Conservation (phyloP, 2,797 vertebrate genomes). For the Schizopygopsis pylzovi region DNA sequence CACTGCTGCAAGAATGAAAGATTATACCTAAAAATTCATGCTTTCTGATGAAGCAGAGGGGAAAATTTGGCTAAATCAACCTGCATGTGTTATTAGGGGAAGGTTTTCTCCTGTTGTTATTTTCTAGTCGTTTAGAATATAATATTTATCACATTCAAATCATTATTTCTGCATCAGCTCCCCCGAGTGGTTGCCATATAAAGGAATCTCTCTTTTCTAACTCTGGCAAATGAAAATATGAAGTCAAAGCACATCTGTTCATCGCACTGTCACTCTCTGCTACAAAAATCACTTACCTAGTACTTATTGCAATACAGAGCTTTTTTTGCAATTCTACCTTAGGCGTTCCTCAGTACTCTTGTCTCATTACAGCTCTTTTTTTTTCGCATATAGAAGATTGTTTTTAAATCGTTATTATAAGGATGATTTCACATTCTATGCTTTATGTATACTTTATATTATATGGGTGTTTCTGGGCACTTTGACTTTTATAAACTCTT, state of each 20-base stretch:
- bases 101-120: background rate
- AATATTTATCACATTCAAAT: background rate
- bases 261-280: background rate
- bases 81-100: conserved; percentile 32
- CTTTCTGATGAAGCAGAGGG: conserved; percentile 10
- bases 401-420: background rate
- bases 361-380: background rate
- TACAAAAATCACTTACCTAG: background rate
- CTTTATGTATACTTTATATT: background rate
- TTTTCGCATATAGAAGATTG: background rate
- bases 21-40: conserved; percentile 7
- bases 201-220: background rate
- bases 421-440: background rate
- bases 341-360: background rate
- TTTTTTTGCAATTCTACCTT: background rate
- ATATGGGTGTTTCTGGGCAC: background rate
- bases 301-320: background rate
- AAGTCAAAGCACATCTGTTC: background rate
- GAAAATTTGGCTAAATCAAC: conserved; percentile 27
- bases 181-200: conserved; percentile 52
- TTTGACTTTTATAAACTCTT: background rate
- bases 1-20: conserved; percentile 14
- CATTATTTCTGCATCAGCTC: conserved; percentile 51
- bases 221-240: background rate
- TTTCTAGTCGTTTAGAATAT: conserved; percentile 14